Base-by-base conservation (phyloP, 2,113 vertebrate genomes). In the Bos javanicus region DNA sequence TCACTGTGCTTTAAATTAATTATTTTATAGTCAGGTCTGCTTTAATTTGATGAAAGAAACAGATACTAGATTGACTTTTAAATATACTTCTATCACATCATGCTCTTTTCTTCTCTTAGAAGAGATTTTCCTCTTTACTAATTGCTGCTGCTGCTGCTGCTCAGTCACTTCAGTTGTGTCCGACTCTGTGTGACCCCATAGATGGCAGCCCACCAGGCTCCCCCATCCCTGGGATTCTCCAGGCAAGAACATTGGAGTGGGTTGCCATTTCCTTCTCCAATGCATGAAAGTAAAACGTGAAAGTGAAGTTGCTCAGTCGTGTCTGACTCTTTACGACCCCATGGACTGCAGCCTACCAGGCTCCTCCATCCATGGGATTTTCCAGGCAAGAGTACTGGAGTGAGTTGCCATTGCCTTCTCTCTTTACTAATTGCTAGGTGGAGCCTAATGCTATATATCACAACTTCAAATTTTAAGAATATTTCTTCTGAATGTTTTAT, bases 1-100 rank as follows among this genome's bases (percentile, higher is more conserved):
- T 28, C 36, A 48, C 8, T 36, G 25, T 54, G 28, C 48, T 87
- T 86, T 86, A 86, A 86, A 86, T 56, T 85, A 43, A 78, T 78
- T 17, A 78, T 78, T 78, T 91, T 54, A 46, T 17, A n/a, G 23
- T 76, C 46, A 95, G 54, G 3, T 25, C 26, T 90, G 10, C n/a
- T 90, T 95, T 76, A 85, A 46, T 85, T 91, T 85, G 71, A 59
- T 85, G 62, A 76, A n/a, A 46, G 23, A 74, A 76, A 52, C 62
- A 39, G 57, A 78, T 85, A 85, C 3, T 91, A 76, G n/a, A 26
- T 15, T 21, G 33, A 83, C 52, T 56, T 83, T 67, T 80, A 60
- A 48, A 60, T 80, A 36, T 85, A 26, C 76, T 85, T 86, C 64
- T 86, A 48, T 86, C 54, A 86, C 64, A 93, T 50, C 23, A 50